These are phyloP conservation scores for Baryphthengus martii DNA, from an alignment of 2,113 vertebrate genomes.

Conservation along the genomic window DNA sequence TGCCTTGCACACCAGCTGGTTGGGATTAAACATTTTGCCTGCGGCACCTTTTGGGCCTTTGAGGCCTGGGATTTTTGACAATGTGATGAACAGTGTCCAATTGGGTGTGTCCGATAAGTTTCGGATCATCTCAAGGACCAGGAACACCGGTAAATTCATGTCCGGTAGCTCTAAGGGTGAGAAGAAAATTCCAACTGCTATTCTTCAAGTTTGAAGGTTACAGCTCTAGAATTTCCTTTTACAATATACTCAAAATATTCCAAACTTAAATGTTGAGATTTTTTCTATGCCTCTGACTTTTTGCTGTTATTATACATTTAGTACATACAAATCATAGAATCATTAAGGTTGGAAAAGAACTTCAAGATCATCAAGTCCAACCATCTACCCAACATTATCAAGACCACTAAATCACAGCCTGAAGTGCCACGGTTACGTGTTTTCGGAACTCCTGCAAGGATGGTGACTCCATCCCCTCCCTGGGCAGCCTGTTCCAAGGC, in stretches of 20 bases:
- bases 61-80: constrained; percentile 19
- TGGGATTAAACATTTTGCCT: constrained; percentile 30
- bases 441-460: too few species aligned
- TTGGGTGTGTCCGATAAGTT: not conserved
- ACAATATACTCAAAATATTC: not conserved
- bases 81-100: not conserved
- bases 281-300: not conserved
- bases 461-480: too few species aligned
- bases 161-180: not conserved
- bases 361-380: too few species aligned
- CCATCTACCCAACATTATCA: too few species aligned
- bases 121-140: not conserved
- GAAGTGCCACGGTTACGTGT: too few species aligned
- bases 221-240: not conserved
- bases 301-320: not conserved
- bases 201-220: not conserved
- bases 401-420: too few species aligned
- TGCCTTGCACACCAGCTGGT: constrained; percentile 32
- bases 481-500: too few species aligned
- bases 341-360: too few species aligned
- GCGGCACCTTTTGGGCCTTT: not conserved
- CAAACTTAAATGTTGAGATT: not conserved
- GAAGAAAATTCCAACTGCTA: not conserved
- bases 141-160: not conserved
- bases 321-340: not conserved